Evolutionary conservation across 2,113 vertebrate genomes (phyloP).

Genomic region (Hymenochirus boettgeri): DNA sequence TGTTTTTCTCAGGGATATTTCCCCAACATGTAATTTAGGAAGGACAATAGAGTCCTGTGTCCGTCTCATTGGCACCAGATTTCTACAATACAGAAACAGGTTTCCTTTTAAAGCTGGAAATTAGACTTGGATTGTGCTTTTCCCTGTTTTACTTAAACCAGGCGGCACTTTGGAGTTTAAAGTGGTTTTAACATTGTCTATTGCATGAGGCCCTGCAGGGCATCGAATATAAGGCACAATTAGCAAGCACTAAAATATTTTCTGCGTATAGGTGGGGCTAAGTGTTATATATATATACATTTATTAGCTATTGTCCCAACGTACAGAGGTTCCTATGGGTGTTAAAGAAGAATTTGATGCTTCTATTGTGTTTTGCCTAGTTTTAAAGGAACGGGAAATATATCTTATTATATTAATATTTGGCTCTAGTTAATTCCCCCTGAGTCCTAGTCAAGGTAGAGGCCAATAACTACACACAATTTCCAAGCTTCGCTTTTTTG

Average conservation of each 20-base stretch:
- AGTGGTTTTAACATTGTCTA: conserved; percentile 32
- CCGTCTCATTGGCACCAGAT: conserved; percentile 69
- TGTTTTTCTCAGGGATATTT: conserved; percentile 69
- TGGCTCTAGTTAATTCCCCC: too few species aligned
- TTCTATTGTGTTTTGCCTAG: too few species aligned
- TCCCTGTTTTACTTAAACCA: conserved; percentile 68
- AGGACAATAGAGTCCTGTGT: conserved; percentile 71
- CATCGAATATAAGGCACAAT: conserved; percentile 4
- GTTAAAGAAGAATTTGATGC: conserved; percentile 1
- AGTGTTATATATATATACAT: conserved; percentile 30
- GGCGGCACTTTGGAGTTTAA: conserved; percentile 63
- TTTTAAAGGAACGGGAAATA: too few species aligned
- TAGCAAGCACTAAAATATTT: conserved; percentile 30
- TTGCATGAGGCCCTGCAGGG: conserved; percentile 19
- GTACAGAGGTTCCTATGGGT: background rate
- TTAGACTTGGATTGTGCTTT: conserved; percentile 72
- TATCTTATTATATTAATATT: too few species aligned
- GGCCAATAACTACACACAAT: too few species aligned
- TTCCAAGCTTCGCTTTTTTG: too few species aligned
- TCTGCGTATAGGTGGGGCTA: conserved; percentile 17
- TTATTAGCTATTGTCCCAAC: conserved; percentile 40
- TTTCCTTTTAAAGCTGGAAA: conserved; percentile 74
- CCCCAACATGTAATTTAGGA: conserved; percentile 61
- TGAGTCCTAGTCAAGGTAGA: too few species aligned
- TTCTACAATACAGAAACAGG: conserved; percentile 73